Evolutionary conservation across 2,113 vertebrate species (phyloP).

Genomic region (Sorex fumeus): DNA sequence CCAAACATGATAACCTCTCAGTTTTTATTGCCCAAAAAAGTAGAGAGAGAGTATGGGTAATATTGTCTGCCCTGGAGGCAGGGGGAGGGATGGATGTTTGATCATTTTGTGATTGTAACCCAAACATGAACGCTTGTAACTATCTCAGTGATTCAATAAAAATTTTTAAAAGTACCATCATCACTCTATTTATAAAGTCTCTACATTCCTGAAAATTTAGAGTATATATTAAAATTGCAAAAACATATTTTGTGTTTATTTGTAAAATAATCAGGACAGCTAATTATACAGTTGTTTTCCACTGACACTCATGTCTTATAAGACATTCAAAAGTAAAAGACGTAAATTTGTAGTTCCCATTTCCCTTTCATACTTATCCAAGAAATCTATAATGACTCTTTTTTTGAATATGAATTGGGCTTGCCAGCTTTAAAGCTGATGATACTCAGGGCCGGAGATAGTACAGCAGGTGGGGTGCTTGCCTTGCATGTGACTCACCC

Average conservation of each 20-base stretch:
- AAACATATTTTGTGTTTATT: constrained; percentile 60
- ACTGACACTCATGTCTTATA: constrained; percentile 16
- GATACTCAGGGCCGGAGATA: background rate
- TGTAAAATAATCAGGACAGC: constrained; percentile 50
- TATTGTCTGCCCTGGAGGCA: no score
- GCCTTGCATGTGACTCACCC: no score
- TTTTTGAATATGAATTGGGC: constrained; percentile 10
- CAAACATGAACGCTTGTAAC: no score
- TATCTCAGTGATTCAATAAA: no score
- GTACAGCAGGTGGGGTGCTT: no score
- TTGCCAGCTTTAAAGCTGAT: constrained; percentile 67
- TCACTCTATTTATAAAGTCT: constrained; percentile 26
- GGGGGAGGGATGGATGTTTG: no score
- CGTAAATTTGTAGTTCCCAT: constrained; percentile 41
- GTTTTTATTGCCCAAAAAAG: no score
- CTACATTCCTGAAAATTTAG: constrained; percentile 61
- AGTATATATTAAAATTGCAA: constrained; percentile 60
- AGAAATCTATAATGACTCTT: constrained; percentile 52
- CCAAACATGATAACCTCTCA: no score
- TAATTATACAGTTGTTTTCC: constrained; percentile 14
- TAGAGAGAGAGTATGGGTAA: no score
- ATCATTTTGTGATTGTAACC: no score
- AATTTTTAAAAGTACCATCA: constrained; percentile 37
- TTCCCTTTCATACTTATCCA: constrained; percentile 55
- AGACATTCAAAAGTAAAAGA: constrained; percentile 3